These are phyloP conservation scores for Euphydryas editha DNA, from an alignment of 2,888 invertebrate species.

Conservation along the genomic window DNA sequence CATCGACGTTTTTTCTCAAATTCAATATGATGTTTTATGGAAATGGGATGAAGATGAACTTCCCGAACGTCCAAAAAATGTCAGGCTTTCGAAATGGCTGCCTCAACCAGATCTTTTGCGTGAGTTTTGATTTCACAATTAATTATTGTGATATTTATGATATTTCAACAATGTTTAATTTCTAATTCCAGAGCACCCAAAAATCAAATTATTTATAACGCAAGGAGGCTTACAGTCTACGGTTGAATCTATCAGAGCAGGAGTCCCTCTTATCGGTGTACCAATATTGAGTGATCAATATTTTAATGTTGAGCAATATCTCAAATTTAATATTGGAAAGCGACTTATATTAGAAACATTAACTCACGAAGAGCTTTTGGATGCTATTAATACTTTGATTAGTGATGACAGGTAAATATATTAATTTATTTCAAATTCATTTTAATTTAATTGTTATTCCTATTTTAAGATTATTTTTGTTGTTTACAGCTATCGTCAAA, in stretches of 20 bases:
- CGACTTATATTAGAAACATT: slow-evolving; percentile 52
- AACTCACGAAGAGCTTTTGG: slow-evolving; percentile 48
- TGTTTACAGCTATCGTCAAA: slow-evolving; percentile 48
- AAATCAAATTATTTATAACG: slow-evolving; percentile 64
- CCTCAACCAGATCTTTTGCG: slow-evolving; percentile 48
- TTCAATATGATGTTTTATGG: slow-evolving; percentile 60
- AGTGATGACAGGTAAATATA: slow-evolving; percentile 49
- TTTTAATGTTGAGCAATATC: slow-evolving; percentile 57
- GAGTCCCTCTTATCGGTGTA: slow-evolving; percentile 63
- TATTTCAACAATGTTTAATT: too few species aligned
- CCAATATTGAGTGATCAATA: slow-evolving; percentile 69
- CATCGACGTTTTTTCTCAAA: slow-evolving; percentile 52
- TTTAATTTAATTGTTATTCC: too few species aligned
- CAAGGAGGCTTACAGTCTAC: slow-evolving; percentile 72
- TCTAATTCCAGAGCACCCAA: slow-evolving; percentile 58
- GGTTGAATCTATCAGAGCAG: slow-evolving; percentile 64
- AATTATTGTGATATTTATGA: too few species aligned
- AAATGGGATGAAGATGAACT: slow-evolving; percentile 57
- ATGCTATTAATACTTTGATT: slow-evolving; percentile 48
- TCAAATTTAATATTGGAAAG: slow-evolving; percentile 54
- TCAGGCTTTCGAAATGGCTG: slow-evolving; percentile 57
- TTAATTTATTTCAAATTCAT: slow-evolving; percentile 27
- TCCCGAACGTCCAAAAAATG: slow-evolving; percentile 52
- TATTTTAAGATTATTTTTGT: neutral
- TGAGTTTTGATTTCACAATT: slow-evolving; percentile 10